Conservation (phyloP, 2,797 vertebrate genomes). For the Pantherophis alleghaniensis region DNA sequence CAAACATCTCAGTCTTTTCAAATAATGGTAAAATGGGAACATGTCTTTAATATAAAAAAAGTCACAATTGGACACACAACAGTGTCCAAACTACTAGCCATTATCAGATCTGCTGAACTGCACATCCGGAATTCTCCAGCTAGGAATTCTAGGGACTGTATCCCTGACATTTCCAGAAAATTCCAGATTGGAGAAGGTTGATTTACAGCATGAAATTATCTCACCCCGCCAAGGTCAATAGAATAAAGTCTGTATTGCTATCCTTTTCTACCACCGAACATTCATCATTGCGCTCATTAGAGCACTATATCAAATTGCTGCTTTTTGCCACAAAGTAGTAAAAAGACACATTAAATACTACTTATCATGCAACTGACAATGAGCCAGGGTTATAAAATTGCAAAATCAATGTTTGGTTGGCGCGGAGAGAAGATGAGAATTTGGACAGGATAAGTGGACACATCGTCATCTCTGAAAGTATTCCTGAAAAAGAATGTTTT, state of each 20-base stretch:
- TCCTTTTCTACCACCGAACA: not conserved
- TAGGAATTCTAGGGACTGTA: not conserved
- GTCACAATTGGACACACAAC: not conserved
- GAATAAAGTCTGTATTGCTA: not conserved
- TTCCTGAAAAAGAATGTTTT: not conserved
- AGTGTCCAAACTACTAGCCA: not conserved
- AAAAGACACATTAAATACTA: not conserved
- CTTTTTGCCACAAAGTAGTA: not conserved
- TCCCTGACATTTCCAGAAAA: not conserved
- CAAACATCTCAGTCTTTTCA: not conserved
- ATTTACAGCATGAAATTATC: not conserved
- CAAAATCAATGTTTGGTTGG: not conserved
- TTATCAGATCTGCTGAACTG: not conserved
- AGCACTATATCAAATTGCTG: not conserved
- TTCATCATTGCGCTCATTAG: not conserved
- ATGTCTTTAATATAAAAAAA: not conserved
- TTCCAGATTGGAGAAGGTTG: not conserved
- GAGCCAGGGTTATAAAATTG: not conserved
- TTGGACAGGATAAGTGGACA: not conserved
- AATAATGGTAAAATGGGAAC: not conserved
- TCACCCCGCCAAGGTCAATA: not conserved
- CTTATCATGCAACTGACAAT: not conserved
- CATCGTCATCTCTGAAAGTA: not conserved
- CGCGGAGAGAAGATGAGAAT: not conserved
- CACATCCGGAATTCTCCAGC: not conserved